Conservation (phyloP, 2,888 invertebrate genomes). For the Lasioglossum zephyrum region DNA sequence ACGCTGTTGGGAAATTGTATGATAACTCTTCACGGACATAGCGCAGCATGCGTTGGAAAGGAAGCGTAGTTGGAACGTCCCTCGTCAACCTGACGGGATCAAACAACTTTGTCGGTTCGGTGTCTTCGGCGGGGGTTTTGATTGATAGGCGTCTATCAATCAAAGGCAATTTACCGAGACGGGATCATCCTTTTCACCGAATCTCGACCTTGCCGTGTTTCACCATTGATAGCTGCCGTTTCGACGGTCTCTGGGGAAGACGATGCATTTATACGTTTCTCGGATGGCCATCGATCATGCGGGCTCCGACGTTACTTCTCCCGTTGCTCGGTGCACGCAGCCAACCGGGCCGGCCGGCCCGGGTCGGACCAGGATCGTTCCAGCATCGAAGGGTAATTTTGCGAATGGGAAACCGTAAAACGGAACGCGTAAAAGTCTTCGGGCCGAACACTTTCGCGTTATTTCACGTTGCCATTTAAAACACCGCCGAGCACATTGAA, state of each 20-base stretch:
- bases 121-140: background rate
- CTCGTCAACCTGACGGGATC: background rate
- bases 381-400: conserved; percentile 12
- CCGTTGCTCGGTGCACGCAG: background rate
- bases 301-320: background rate
- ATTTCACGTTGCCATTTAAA: conserved; percentile 53
- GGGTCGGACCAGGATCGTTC: background rate
- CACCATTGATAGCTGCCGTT: conserved; percentile 2
- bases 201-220: conserved; percentile 17
- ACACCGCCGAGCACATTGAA: conserved; percentile 50
- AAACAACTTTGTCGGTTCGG: background rate
- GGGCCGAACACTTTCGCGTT: conserved; percentile 36
- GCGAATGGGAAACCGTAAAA: conserved; percentile 29
- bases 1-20: background rate
- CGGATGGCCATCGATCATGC: conserved; percentile 25
- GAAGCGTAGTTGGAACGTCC: background rate
- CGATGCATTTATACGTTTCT: conserved; percentile 17
- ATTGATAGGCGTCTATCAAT: conserved; percentile 9
- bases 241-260: background rate
- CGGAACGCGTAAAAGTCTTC: conserved; percentile 20
- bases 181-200: conserved; percentile 1
- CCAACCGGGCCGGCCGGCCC: background rate
- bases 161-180: conserved; percentile 11
- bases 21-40: background rate
- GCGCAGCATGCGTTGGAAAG: background rate